Evolutionary conservation across 2,797 vertebrate genomes (phyloP).

Genomic region (Moxostoma hubbsi): DNA sequence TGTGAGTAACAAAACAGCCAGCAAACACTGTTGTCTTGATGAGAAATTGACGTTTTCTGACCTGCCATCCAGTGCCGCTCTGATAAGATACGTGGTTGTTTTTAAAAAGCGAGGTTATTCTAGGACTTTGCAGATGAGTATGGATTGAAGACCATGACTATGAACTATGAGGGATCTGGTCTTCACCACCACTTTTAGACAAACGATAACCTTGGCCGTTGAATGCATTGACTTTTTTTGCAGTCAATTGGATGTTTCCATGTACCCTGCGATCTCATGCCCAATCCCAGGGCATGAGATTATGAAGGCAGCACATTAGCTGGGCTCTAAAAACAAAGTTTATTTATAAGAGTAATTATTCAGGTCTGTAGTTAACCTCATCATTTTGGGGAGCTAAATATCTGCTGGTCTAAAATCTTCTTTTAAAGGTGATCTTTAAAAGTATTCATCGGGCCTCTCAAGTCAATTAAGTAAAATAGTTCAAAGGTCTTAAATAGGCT

Average conservation of each 20-base stretch:
- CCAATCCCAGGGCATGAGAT: neutral
- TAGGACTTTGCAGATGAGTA: constrained; percentile 86
- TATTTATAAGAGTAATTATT: neutral
- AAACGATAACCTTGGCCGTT: constrained; percentile 92
- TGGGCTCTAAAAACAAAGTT: neutral
- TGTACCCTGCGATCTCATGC: neutral
- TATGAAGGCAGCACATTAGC: constrained; percentile 8
- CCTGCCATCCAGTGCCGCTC: constrained; percentile 70
- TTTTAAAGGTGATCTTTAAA: no score
- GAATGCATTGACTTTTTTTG: constrained; percentile 89
- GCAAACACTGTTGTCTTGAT: constrained; percentile 81
- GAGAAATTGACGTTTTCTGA: constrained; percentile 90
- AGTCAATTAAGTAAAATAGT: no score
- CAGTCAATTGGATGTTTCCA: constrained; percentile 72
- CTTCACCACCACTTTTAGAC: constrained; percentile 89
- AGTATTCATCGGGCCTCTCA: no score
- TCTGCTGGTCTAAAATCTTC: no score
- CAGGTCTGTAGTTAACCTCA: neutral
- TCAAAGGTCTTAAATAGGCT: no score
- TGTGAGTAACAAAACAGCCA: constrained; percentile 72
- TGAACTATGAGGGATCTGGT: constrained; percentile 89
- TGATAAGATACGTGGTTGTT: constrained; percentile 84
- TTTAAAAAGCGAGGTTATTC: constrained; percentile 75
- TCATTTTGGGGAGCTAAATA: no score
- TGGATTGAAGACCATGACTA: constrained; percentile 88